A percentile compares a stretch with the other conserved stretches of the same genome.
Conservation (phyloP, 1,140 invertebrate species). For the Ceratina calcarata region DNA sequence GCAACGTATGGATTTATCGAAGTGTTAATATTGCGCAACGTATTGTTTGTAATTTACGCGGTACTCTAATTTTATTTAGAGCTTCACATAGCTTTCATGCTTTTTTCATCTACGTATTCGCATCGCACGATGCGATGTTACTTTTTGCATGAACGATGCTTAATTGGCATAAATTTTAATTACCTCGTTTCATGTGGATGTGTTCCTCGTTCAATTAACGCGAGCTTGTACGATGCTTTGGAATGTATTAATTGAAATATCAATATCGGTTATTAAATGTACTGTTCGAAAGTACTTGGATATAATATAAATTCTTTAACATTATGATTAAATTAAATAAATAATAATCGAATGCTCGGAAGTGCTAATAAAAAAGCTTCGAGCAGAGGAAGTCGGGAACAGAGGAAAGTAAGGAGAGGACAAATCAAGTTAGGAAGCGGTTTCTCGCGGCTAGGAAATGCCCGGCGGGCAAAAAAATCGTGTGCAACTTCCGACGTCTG, state of each 20-base stretch:
- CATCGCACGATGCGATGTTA: not conserved
- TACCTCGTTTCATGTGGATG: not conserved
- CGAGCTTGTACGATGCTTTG: too few relatives aligned
- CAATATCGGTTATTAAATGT: too few relatives aligned
- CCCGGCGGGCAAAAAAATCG: too few relatives aligned
- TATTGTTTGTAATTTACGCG: constrained; percentile 3
- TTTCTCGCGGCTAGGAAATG: not conserved
- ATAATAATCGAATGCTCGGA: too few relatives aligned
- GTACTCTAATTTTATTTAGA: not conserved
- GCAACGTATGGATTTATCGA: not conserved
- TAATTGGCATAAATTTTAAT: not conserved
- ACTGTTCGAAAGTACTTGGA: too few relatives aligned
- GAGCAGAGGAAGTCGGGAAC: not conserved
- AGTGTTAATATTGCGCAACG: constrained; percentile 6
- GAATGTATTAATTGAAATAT: too few relatives aligned
- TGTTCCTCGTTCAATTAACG: too few relatives aligned
- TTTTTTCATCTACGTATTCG: not conserved
- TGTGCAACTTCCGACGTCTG: constrained; percentile 7
- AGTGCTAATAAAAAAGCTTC: not conserved
- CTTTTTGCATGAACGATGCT: not conserved
- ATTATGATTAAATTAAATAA: too few relatives aligned
- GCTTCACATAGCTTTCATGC: not conserved
- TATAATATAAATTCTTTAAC: too few relatives aligned
- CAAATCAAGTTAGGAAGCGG: not conserved
- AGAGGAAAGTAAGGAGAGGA: not conserved